Percentiles rank a stretch among this genome's conserved stretches.
Evolutionary conservation across 2,113 vertebrate genomes (phyloP).

Genomic region (Sciurus niger): DNA sequence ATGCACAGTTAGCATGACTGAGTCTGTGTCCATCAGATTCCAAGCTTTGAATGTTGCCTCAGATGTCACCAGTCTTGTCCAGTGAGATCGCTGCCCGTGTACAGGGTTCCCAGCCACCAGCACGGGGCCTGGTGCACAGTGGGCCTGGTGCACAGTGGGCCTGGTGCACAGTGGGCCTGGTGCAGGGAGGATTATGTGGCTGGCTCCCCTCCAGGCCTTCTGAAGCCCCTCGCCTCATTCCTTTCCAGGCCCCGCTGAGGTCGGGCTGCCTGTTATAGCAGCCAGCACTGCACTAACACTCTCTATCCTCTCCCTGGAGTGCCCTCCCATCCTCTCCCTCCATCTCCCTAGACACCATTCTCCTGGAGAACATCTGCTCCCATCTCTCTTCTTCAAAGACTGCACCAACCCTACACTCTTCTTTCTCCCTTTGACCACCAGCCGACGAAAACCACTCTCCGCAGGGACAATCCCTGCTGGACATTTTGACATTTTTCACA

Average conservation of each 20-base stretch:
- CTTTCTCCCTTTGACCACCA: no score
- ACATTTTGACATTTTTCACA: background rate
- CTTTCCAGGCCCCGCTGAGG: background rate
- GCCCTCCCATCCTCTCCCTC: background rate
- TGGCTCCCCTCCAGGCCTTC: background rate
- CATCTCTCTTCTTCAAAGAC: background rate
- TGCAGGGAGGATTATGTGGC: background rate
- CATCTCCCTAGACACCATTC: no score
- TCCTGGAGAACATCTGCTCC: no score
- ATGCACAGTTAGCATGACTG: background rate
- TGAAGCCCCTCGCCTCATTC: background rate
- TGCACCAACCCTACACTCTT: no score
- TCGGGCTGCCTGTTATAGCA: background rate
- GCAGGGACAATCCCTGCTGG: no score
- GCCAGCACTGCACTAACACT: background rate
- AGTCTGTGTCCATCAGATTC: fast-evolving
- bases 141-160: background rate
- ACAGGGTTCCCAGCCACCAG: fast-evolving
- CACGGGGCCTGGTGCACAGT: background rate
- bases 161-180: background rate
- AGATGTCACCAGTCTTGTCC: background rate
- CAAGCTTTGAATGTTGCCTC: fast-evolving
- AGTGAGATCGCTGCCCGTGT: background rate
- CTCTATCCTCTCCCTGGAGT: background rate
- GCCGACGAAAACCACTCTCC: background rate